These are phyloP conservation scores for Drosophila arawakana DNA, from an alignment of 1,140 invertebrate genomes.

Conservation along the genomic window DNA sequence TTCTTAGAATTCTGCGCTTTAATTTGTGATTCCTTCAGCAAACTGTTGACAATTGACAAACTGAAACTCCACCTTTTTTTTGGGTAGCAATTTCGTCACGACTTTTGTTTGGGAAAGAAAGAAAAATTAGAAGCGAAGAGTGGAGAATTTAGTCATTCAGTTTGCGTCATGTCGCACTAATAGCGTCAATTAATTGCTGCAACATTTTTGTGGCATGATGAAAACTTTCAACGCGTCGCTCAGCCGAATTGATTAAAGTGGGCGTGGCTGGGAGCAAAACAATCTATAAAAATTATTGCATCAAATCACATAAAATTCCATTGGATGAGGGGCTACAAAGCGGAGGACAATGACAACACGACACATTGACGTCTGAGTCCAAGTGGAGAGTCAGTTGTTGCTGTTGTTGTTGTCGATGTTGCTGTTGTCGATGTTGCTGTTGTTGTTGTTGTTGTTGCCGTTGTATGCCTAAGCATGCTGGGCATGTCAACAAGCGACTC, in stretches of 20 bases:
- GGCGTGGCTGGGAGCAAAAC: slow-evolving; percentile 1
- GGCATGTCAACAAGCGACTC: slow-evolving; percentile 78
- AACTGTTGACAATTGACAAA: slow-evolving; percentile 11
- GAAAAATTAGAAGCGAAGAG: neutral
- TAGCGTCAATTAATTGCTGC: slow-evolving; percentile 66
- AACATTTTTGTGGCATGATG: slow-evolving; percentile 48
- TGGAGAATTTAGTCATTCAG: slow-evolving; percentile 56
- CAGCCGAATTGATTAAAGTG: slow-evolving; percentile 39
- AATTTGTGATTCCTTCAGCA: neutral
- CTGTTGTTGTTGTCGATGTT: slow-evolving; percentile 40
- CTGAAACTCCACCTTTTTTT: slow-evolving; percentile 3
- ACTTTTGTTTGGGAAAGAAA: neutral
- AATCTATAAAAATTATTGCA: slow-evolving; percentile 48
- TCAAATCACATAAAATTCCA: slow-evolving; percentile 44
- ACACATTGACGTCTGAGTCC: slow-evolving; percentile 69
- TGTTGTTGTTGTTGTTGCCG: slow-evolving; percentile 33
- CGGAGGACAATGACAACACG: slow-evolving; percentile 29
- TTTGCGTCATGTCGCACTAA: slow-evolving; percentile 66
- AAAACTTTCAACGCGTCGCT: slow-evolving; percentile 37
- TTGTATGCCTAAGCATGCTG: slow-evolving; percentile 76
- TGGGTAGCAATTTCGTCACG: neutral
- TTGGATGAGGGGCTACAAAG: neutral
- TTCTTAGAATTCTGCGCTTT: neutral
- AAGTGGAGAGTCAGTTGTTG: slow-evolving; percentile 28
- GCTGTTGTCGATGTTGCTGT: slow-evolving; percentile 46